phyloP scores from a whole-genome alignment of 1,140 invertebrate species.

The Drosophila serrata region DNA sequence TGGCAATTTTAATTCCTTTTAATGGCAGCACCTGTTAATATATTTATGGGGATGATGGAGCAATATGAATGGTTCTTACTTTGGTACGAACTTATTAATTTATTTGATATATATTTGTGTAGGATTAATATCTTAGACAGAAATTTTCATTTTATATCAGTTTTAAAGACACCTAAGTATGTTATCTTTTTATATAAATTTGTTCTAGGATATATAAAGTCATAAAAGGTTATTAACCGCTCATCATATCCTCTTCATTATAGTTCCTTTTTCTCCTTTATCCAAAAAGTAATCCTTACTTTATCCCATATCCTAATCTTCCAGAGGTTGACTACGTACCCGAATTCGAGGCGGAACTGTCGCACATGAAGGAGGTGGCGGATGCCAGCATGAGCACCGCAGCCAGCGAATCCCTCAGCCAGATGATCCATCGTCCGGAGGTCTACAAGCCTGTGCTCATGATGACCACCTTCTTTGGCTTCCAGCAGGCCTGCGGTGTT shows the following conservation, averaged over 20 bases:
- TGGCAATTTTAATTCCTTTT: background rate
- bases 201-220: background rate
- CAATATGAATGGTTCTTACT: background rate
- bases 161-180: background rate
- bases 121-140: background rate
- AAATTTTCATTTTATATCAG: background rate
- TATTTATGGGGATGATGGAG: background rate
- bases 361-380: slow-evolving; percentile 71
- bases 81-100: background rate
- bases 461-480: slow-evolving; percentile 89
- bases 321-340: slow-evolving; percentile 57
- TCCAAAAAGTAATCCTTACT: background rate
- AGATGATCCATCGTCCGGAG: slow-evolving; percentile 80
- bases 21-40: background rate
- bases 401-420: slow-evolving; percentile 68
- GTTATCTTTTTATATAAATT: background rate
- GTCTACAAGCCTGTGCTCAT: slow-evolving; percentile 89
- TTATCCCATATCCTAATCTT: background rate
- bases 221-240: background rate
- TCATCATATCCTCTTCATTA: background rate
- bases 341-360: slow-evolving; percentile 83
- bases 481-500: slow-evolving; percentile 93
- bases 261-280: no score
- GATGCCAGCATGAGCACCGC: slow-evolving; percentile 63
- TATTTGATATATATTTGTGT: no score